Percentiles rank a stretch among this genome's conserved stretches.
phyloP scores from a whole-genome alignment of 2,888 invertebrate species.

The Drosophila prostipennis region DNA sequence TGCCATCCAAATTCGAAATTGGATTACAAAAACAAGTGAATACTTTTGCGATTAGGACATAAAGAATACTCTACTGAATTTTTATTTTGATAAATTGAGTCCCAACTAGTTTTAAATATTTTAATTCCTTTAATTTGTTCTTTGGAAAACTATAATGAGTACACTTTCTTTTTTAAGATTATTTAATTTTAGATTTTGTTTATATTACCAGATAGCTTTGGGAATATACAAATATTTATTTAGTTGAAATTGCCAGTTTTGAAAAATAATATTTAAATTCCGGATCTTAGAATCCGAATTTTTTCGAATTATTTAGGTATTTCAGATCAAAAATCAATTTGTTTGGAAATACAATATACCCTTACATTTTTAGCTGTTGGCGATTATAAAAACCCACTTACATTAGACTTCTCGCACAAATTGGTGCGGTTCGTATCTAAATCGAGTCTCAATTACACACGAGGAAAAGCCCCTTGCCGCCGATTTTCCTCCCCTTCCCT shows the following conservation, averaged over 20 bases:
- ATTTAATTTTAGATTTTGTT: too few relatives aligned
- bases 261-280: too few relatives aligned
- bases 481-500: conserved; percentile 17
- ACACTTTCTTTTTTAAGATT: too few relatives aligned
- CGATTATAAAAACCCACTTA: conserved; percentile 40
- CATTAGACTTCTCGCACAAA: conserved; percentile 59
- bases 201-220: too few relatives aligned
- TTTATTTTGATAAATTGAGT: not conserved
- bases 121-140: too few relatives aligned
- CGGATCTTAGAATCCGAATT: too few relatives aligned
- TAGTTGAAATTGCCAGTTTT: too few relatives aligned
- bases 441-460: conserved; percentile 74
- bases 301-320: not conserved
- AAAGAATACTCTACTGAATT: not conserved
- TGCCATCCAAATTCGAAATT: conserved; percentile 20
- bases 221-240: too few relatives aligned
- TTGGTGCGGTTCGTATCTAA: conserved; percentile 68
- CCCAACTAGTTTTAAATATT: too few relatives aligned
- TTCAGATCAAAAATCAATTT: not conserved
- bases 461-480: conserved; percentile 14
- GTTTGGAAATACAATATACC: conserved; percentile 4
- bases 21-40: conserved; percentile 17
- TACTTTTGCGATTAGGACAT: not conserved
- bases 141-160: too few relatives aligned
- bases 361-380: conserved; percentile 3